phyloP scores from a whole-genome alignment of 30 jellyfish, hydroid and myxozoan species.

The Euphysa ruthae region DNA sequence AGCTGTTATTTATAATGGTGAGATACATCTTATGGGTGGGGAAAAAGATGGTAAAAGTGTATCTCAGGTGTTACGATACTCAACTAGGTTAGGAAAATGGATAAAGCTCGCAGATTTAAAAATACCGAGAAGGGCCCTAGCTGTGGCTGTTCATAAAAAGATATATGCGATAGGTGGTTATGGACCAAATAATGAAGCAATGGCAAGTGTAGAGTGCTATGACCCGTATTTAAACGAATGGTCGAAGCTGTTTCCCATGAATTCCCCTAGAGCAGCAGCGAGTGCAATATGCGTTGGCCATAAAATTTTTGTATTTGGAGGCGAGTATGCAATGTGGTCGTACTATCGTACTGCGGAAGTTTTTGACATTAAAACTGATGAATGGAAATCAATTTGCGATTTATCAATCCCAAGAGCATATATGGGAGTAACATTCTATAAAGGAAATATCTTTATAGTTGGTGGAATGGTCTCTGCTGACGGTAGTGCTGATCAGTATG shows the following conservation, averaged over 20 bases:
- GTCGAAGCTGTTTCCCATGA: slow-evolving; percentile 93
- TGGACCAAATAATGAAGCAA: slow-evolving; percentile 76
- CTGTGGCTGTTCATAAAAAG: slow-evolving; percentile 74
- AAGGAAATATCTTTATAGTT: slow-evolving; percentile 48
- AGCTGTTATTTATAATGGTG: slow-evolving; percentile 70
- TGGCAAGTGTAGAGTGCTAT: slow-evolving; percentile 91
- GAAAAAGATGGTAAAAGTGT: slow-evolving; percentile 51
- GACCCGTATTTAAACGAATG: slow-evolving; percentile 83
- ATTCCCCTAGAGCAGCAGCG: slow-evolving; percentile 87
- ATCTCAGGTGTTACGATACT: slow-evolving; percentile 54
- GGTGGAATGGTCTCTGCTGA: slow-evolving; percentile 77
- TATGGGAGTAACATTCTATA: slow-evolving; percentile 49
- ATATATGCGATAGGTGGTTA: slow-evolving; percentile 94
- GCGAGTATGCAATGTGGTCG: slow-evolving; percentile 98
- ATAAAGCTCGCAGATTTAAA: slow-evolving; percentile 38
- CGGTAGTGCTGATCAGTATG: slow-evolving; percentile 22
- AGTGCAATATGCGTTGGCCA: slow-evolving; percentile 84
- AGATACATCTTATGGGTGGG: slow-evolving; percentile 78
- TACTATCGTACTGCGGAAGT: slow-evolving; percentile 92
- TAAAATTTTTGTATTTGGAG: slow-evolving; percentile 83
- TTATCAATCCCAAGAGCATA: slow-evolving; percentile 70
- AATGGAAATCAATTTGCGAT: slow-evolving; percentile 82
- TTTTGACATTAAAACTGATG: slow-evolving; percentile 71
- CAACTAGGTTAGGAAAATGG: slow-evolving; percentile 40
- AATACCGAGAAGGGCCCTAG: slow-evolving; percentile 89